Evolutionary conservation across 2,888 invertebrate genomes (phyloP).

Genomic region (Scotopteryx bipunctaria): DNA sequence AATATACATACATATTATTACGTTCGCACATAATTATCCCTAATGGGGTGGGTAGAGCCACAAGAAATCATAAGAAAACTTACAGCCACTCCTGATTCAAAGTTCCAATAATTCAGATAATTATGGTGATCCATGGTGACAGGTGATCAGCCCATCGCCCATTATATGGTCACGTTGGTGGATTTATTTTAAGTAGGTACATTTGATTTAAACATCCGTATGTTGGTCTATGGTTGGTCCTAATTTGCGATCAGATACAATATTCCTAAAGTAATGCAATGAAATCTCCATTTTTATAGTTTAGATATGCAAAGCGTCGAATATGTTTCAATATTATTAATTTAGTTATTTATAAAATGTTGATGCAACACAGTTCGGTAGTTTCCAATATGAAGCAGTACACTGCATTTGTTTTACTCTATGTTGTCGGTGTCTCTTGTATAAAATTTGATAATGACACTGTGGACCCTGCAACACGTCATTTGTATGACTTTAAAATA

Average conservation of each 20-base stretch:
- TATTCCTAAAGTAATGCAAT: neutral
- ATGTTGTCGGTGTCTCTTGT: slow-evolving; percentile 10
- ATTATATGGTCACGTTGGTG: no score
- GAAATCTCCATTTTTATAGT: slow-evolving; percentile 10
- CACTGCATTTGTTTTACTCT: slow-evolving; percentile 11
- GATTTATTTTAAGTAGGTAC: no score
- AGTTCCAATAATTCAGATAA: no score
- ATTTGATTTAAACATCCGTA: no score
- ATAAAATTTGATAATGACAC: slow-evolving; percentile 30
- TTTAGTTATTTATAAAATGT: slow-evolving; percentile 3
- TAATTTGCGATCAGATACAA: neutral
- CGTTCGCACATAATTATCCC: no score
- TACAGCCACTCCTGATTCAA: no score
- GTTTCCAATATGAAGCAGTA: slow-evolving; percentile 19
- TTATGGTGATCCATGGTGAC: no score
- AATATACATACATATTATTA: no score
- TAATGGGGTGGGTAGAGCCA: no score
- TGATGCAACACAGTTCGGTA: neutral
- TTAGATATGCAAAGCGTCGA: slow-evolving; percentile 18
- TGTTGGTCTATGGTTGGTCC: no score
- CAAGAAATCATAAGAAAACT: no score
- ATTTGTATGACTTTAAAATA: slow-evolving; percentile 31
- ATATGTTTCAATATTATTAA: slow-evolving; percentile 5
- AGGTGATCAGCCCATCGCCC: no score
- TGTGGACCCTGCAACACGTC: slow-evolving; percentile 55